These are phyloP conservation scores for Labeo calbasu DNA, from an alignment of 2,797 vertebrate species.

Conservation along the genomic window DNA sequence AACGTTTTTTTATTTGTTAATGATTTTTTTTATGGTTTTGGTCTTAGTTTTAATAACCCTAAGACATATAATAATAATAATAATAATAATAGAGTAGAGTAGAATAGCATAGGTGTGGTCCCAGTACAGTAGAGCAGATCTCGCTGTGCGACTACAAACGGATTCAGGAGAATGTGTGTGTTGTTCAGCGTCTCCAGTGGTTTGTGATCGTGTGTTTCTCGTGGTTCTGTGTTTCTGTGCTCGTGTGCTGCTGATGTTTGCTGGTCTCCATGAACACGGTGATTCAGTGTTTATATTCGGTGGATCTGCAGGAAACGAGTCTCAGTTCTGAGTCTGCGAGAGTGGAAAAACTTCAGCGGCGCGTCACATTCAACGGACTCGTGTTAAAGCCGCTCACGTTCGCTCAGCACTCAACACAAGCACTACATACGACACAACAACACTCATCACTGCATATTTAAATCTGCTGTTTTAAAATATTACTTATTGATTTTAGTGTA, in stretches of 20 bases:
- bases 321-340: background rate
- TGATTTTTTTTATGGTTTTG: background rate
- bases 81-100: too few species aligned
- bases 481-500: too few species aligned
- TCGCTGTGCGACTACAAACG: background rate
- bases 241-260: background rate
- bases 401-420: too few species aligned
- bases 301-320: background rate
- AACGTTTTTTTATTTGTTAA: background rate
- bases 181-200: background rate
- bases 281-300: background rate
- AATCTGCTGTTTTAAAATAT: too few species aligned
- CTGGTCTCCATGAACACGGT: slow-evolving; percentile 28
- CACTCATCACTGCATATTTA: too few species aligned
- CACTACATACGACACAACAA: background rate
- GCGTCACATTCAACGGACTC: slow-evolving; percentile 4
- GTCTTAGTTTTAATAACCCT: background rate
- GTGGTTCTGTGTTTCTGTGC: background rate
- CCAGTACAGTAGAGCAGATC: too few species aligned
- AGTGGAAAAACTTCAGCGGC: background rate
- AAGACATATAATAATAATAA: too few species aligned
- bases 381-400: background rate
- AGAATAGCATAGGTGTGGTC: too few species aligned
- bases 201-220: background rate
- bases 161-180: background rate